Base-by-base conservation (phyloP, 2,113 vertebrate genomes). In the Ochotona princeps region DNA sequence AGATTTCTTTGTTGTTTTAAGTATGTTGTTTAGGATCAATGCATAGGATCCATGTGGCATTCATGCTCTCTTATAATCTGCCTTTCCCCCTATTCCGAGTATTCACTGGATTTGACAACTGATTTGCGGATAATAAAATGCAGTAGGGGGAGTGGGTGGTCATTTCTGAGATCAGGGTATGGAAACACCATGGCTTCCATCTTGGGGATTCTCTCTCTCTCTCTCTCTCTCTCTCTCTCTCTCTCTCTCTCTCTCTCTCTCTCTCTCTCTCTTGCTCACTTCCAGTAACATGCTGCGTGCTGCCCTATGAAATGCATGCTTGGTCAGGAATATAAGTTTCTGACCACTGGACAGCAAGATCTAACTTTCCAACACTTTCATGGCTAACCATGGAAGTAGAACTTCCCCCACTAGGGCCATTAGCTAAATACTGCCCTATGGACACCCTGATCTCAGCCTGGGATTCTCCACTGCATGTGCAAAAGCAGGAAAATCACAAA, bases 401-500 rank as follows among this genome's bases (percentile, higher is more conserved):
- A 70, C 1, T 51, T 60, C 11, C n/a, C 11, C 3, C 3, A 28
- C 1, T 1, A 35, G 26, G 67, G 25, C n/a, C 5, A 61, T 9
- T 79, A 63, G 5, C 60, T 72, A 54, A 75, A 13, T 47, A 21
- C 4, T 80, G 6, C 44, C n/a, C 72, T 83, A 20, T n/a, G 15
- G 26, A n/a, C 14, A 81, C 49, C 82, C 72, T 86, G 61, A 47
- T 10, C 54, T 35, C 6, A 83, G 54, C 12, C 66, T 81, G 13
- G 20, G n/a, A 51, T 90, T 89, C 93, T 85, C 73, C 67, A 35
- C 70, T 88, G 94, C 51, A 49, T 15, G 14, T 75, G 69, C 17
- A 75, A 67, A 89, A 70, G 35, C 23, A 81, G 72, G 35, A 57
- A 93, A 92, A 94, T 28, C 67, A 82, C 92, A 91, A 91, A 91